Percentiles rank a stretch among this genome's conserved stretches.
Evolutionary conservation across 37 sponge, comb jelly and placozoan species (phyloP).

Genomic region (Ianthella basta): DNA sequence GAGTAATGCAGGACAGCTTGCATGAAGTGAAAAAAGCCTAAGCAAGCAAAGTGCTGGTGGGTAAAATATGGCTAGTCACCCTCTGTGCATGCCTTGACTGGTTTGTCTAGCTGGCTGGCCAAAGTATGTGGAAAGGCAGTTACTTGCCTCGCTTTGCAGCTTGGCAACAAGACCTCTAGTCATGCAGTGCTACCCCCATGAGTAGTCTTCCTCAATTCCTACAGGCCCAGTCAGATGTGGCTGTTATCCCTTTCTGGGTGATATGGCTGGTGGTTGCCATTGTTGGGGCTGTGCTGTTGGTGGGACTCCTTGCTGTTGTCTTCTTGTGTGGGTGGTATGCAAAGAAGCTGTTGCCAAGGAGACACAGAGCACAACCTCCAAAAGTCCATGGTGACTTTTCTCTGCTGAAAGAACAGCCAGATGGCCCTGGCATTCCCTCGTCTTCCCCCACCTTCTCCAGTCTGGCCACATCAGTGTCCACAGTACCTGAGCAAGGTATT

Average conservation of each 20-base stretch:
- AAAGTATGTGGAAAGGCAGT: no score
- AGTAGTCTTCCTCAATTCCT: no score
- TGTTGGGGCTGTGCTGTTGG: neutral
- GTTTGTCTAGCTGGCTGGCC: no score
- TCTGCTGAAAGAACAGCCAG: neutral
- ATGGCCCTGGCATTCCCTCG: neutral
- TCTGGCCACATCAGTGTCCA: neutral
- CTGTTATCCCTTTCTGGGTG: slow-evolving; percentile 11
- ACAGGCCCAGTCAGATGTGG: neutral
- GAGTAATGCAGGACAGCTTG: no score
- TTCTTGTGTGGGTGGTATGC: slow-evolving; percentile 16
- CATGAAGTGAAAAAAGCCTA: no score
- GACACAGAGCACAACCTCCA: neutral
- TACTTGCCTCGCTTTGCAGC: no score
- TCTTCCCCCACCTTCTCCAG: neutral
- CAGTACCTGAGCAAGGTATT: neutral
- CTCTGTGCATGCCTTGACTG: no score
- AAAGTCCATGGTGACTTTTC: neutral
- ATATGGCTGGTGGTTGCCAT: slow-evolving; percentile 20
- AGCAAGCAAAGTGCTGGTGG: no score
- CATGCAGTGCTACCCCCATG: no score
- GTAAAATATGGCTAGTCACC: no score
- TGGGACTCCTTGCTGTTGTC: neutral
- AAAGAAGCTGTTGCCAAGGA: neutral
- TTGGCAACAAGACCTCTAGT: no score